Evolutionary conservation across 1,140 invertebrate genomes (phyloP).

Genomic region (Campoletis sonorensis): DNA sequence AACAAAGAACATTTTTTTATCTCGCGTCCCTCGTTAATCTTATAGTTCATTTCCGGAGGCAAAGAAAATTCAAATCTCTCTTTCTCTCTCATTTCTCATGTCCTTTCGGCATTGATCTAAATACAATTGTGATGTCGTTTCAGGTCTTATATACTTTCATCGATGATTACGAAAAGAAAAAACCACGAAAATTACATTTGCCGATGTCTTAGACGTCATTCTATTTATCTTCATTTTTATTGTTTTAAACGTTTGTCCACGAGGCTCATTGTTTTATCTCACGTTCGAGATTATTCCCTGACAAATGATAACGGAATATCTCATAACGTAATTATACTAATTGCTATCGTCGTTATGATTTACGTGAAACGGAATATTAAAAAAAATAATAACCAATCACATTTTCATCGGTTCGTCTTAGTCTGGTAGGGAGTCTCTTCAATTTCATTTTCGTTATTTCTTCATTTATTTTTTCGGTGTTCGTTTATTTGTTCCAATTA

Average conservation of each 20-base stretch:
- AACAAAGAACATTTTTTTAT: background rate
- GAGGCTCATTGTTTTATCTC: background rate
- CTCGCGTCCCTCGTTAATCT: slow-evolving; percentile 25
- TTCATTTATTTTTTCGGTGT: background rate
- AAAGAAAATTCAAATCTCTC: slow-evolving; percentile 37
- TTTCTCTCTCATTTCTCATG: background rate
- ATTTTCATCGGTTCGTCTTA: background rate
- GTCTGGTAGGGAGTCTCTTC: background rate
- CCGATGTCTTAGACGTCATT: too few relatives aligned
- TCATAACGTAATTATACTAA: too few relatives aligned
- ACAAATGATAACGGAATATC: too few relatives aligned
- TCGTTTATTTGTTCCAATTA: slow-evolving; percentile 35
- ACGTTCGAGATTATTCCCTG: background rate
- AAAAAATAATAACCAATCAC: background rate
- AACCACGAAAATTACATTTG: background rate
- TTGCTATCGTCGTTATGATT: background rate
- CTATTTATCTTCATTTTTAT: too few relatives aligned
- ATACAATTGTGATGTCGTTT: slow-evolving; percentile 51
- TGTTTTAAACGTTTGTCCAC: too few relatives aligned
- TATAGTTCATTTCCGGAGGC: slow-evolving; percentile 24
- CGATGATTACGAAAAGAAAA: slow-evolving; percentile 19
- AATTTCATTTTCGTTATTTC: background rate
- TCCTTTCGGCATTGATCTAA: slow-evolving; percentile 47
- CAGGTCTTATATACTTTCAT: slow-evolving; percentile 36
- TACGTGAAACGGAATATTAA: background rate